Percentiles rank a stretch among this genome's conserved stretches.
phyloP scores from a whole-genome alignment of 2,888 invertebrate species.

The Syritta pipiens region DNA sequence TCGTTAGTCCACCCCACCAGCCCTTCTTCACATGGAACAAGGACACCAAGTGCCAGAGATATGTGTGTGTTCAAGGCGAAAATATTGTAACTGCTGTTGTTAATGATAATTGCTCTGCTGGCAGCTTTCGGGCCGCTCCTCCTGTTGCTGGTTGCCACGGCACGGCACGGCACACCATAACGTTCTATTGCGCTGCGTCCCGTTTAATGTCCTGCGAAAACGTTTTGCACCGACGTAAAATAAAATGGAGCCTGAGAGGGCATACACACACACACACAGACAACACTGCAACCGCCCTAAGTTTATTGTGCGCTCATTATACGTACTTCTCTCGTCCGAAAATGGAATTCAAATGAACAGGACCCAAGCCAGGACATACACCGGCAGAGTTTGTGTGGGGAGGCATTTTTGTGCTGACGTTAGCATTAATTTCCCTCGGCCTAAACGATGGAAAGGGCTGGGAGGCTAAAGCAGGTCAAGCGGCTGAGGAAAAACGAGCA shows the following conservation, averaged over 20 bases:
- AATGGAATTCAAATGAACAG: conserved; percentile 65
- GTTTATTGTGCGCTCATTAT: conserved; percentile 69
- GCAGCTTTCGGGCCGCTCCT: conserved; percentile 51
- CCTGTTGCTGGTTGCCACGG: conserved; percentile 21
- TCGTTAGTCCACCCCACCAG: conserved; percentile 24
- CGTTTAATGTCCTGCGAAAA: conserved; percentile 66
- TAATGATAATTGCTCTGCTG: conserved; percentile 73
- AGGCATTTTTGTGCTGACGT: conserved; percentile 52
- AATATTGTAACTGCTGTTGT: conserved; percentile 72
- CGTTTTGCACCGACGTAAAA: conserved; percentile 65
- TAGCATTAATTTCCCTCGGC: conserved; percentile 63
- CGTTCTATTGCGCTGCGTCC: conserved; percentile 56
- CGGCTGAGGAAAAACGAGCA: conserved; percentile 6
- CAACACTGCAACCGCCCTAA: conserved; percentile 59
- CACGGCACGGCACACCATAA: conserved; percentile 22
- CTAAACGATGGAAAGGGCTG: neutral
- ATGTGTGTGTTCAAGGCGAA: conserved; percentile 60
- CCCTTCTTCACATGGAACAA: conserved; percentile 28
- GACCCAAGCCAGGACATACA: neutral
- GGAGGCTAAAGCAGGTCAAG: conserved; percentile 54
- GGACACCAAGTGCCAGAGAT: conserved; percentile 30
- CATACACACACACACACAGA: conserved; percentile 35
- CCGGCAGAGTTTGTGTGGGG: neutral
- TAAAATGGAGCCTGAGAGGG: conserved; percentile 50
- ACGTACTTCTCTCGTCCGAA: conserved; percentile 55